phyloP scores from a whole-genome alignment of 2,888 invertebrate species.

The Holacanthella duospinosa region DNA sequence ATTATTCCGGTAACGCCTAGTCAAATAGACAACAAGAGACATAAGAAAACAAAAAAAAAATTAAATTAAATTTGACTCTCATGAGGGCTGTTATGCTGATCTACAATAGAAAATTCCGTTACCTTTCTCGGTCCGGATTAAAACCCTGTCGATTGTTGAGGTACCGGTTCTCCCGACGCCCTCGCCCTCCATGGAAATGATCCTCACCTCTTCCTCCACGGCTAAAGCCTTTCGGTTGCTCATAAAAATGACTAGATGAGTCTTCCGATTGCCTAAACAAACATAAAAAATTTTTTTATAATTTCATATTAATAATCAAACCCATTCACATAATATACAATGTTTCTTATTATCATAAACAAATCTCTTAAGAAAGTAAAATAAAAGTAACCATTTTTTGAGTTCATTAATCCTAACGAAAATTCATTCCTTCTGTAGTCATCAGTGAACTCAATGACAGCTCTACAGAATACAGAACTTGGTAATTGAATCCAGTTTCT shows the following conservation, averaged over 20 bases:
- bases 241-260: constrained; percentile 38
- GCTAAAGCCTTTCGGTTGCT: constrained; percentile 38
- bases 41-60: neutral
- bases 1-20: neutral
- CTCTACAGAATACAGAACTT: too few relatives aligned
- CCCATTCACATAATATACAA: too few relatives aligned
- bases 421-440: neutral
- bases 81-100: too few relatives aligned
- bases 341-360: too few relatives aligned
- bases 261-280: constrained; percentile 37
- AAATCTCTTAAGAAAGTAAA: neutral
- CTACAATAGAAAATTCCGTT: constrained; percentile 3
- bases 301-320: too few relatives aligned
- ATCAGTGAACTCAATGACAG: too few relatives aligned
- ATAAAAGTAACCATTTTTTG: neutral
- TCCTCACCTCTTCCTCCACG: constrained; percentile 37
- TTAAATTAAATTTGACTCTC: too few relatives aligned
- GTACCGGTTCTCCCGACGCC: constrained; percentile 34
- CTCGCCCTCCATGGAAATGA: constrained; percentile 33
- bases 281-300: too few relatives aligned
- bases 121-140: constrained; percentile 23
- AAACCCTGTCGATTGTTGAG: constrained; percentile 30
- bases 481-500: too few relatives aligned
- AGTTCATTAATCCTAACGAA: neutral
- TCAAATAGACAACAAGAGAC: neutral